Evolutionary conservation across 2,888 invertebrate genomes (phyloP).

Genomic region (Crossocerus cetratus): DNA sequence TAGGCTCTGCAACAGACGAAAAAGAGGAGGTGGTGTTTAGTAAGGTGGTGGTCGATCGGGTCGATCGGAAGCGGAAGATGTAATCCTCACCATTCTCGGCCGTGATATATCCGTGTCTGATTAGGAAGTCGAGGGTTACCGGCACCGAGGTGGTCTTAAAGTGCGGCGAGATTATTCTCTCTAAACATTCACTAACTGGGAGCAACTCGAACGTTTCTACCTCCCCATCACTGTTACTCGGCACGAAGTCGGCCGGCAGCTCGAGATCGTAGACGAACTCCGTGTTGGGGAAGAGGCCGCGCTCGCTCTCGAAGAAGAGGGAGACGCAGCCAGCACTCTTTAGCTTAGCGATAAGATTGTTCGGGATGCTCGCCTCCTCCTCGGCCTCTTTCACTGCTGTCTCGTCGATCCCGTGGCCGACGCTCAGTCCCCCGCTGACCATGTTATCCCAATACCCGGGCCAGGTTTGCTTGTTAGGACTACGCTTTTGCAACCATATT

Average conservation of each 20-base stretch:
- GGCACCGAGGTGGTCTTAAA: slow-evolving; percentile 97
- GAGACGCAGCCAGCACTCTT: slow-evolving; percentile 90
- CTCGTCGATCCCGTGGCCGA: slow-evolving; percentile 91
- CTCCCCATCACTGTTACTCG: slow-evolving; percentile 96
- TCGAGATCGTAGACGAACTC: slow-evolving; percentile 96
- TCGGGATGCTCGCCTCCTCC: slow-evolving; percentile 94
- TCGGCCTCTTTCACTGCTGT: slow-evolving; percentile 95
- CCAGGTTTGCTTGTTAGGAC: slow-evolving; percentile 95
- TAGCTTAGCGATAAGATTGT: slow-evolving; percentile 86
- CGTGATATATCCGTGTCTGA: slow-evolving; percentile 92
- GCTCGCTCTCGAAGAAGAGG: slow-evolving; percentile 95
- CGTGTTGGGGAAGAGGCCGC: slow-evolving; percentile 95
- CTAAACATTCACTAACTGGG: slow-evolving; percentile 89
- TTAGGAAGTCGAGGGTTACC: slow-evolving; percentile 93
- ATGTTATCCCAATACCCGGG: slow-evolving; percentile 98
- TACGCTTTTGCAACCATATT: slow-evolving; percentile 95
- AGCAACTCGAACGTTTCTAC: slow-evolving; percentile 93
- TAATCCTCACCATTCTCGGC: slow-evolving; percentile 90
- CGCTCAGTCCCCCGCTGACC: slow-evolving; percentile 95
- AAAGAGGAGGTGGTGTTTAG: slow-evolving; percentile 10
- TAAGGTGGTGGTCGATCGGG: too few relatives aligned
- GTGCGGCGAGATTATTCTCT: slow-evolving; percentile 88
- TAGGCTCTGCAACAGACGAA: slow-evolving; percentile 83
- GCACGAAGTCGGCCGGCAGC: slow-evolving; percentile 91
- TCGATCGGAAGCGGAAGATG: not conserved